Percentiles rank a stretch among this genome's conserved stretches.
Evolutionary conservation across 2,797 vertebrate genomes (phyloP).

Genomic region (Halcyon badia): DNA sequence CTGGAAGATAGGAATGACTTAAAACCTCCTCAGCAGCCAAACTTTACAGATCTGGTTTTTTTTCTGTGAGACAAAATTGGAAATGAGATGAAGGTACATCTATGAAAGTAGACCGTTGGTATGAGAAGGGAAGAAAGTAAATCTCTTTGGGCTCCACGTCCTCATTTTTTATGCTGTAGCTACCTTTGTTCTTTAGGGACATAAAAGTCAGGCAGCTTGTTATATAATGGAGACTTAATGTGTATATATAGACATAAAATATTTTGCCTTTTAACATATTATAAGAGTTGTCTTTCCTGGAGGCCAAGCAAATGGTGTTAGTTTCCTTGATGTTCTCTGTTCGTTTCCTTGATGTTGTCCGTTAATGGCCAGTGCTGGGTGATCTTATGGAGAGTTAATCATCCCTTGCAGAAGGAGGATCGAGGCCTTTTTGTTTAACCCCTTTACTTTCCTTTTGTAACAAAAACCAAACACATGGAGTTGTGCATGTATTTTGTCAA

Average conservation of each 20-base stretch:
- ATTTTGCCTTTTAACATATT: neutral
- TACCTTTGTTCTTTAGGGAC: neutral
- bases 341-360: neutral
- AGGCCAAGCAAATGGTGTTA: neutral
- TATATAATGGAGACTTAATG: neutral
- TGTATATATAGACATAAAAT: neutral
- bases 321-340: neutral
- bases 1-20: neutral
- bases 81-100: neutral
- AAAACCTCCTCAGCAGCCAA: neutral
- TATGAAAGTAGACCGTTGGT: neutral
- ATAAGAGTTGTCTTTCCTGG: neutral
- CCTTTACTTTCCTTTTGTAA: too few species aligned
- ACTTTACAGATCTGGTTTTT: neutral
- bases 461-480: neutral
- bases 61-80: neutral
- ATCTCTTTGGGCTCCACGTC: neutral
- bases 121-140: neutral
- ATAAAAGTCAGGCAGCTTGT: neutral
- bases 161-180: neutral
- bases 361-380: too few species aligned
- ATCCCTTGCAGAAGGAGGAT: too few species aligned
- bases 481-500: neutral
- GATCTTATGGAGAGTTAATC: too few species aligned
- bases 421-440: too few species aligned